Percentiles rank a stretch among this genome's conserved stretches.
Conservation (phyloP, 2,888 invertebrate species). For the Ametastegia equiseti region DNA sequence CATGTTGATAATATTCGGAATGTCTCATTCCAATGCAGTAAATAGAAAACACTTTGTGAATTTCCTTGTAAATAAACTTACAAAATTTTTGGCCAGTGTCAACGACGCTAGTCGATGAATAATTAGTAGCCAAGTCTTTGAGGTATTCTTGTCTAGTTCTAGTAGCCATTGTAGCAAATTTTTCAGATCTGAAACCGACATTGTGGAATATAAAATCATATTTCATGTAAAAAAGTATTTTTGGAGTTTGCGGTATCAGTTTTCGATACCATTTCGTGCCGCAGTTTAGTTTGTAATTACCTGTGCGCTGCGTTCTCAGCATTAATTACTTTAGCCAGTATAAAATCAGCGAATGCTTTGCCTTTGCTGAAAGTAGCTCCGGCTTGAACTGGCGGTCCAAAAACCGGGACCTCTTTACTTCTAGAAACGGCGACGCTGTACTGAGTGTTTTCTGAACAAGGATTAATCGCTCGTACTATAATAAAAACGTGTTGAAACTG, state of each 20-base stretch:
- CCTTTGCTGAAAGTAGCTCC: slow-evolving; percentile 93
- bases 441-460: slow-evolving; percentile 93
- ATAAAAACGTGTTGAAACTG: slow-evolving; percentile 99
- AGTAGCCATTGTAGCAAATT: slow-evolving; percentile 98
- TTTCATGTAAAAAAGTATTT: no score
- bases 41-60: background rate
- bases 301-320: slow-evolving; percentile 96
- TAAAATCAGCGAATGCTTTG: slow-evolving; percentile 95
- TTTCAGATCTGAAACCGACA: slow-evolving; percentile 84
- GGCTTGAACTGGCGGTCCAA: slow-evolving; percentile 96
- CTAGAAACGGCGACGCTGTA: slow-evolving; percentile 88
- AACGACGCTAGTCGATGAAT: slow-evolving; percentile 87
- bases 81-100: slow-evolving; percentile 93
- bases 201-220: background rate
- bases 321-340: slow-evolving; percentile 96
- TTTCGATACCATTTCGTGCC: background rate
- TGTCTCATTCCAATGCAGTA: background rate
- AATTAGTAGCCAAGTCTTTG: slow-evolving; percentile 93
- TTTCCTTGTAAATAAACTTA: slow-evolving; percentile 78
- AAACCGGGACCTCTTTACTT: slow-evolving; percentile 96
- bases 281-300: slow-evolving; percentile 50
- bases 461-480: slow-evolving; percentile 91
- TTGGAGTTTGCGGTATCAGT: no score
- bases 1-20: background rate
- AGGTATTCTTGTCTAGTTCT: slow-evolving; percentile 96